Conservation (phyloP, 2,797 vertebrate genomes). For the Babyrousa celebensis region DNA sequence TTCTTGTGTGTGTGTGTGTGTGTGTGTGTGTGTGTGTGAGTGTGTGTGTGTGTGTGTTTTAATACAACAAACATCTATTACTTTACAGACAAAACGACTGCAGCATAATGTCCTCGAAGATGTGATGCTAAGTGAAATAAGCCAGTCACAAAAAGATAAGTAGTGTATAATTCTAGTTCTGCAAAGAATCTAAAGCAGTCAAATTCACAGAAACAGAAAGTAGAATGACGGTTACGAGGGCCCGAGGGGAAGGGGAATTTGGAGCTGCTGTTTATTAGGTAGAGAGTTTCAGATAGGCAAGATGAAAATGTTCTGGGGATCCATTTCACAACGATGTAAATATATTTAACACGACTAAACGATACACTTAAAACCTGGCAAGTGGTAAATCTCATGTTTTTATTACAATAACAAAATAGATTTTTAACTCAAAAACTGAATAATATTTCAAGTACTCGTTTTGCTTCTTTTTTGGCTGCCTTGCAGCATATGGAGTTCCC, state of each 20-base stretch:
- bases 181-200: not conserved
- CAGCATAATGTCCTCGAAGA: not conserved
- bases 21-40: no score
- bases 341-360: not conserved
- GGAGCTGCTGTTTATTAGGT: not conserved
- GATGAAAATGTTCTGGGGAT: not conserved
- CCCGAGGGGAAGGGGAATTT: rapidly evolving
- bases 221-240: not conserved
- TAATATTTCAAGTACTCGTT: not conserved
- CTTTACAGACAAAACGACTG: not conserved
- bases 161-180: not conserved
- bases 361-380: not conserved
- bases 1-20: not conserved
- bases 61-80: not conserved
- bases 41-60: not conserved
- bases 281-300: not conserved
- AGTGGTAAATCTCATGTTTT: not conserved
- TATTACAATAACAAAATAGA: not conserved
- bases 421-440: not conserved
- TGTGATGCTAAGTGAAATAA: not conserved
- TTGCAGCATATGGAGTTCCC: no score
- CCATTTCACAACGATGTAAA: not conserved
- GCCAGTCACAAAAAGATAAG: not conserved
- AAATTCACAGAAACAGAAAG: not conserved
- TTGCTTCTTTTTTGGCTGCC: not conserved